These are phyloP conservation scores for Charadrius vociferus DNA, from an alignment of 2,113 vertebrate genomes.

Conservation along the genomic window DNA sequence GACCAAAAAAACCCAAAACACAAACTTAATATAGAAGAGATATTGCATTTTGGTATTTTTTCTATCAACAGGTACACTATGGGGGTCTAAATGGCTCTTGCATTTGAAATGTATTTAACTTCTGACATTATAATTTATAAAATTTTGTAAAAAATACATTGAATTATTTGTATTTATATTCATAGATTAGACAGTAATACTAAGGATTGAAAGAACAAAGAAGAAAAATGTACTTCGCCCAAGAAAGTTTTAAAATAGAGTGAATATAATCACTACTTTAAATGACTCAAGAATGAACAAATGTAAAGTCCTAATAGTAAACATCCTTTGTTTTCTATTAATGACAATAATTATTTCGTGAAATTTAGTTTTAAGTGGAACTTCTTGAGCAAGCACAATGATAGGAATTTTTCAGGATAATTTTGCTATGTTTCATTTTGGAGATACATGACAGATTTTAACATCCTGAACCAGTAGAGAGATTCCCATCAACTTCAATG, in stretches of 20 bases:
- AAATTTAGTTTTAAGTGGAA: background rate
- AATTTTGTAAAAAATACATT: background rate
- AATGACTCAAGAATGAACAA: background rate
- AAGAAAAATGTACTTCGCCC: background rate
- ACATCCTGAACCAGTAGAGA: background rate
- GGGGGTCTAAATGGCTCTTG: background rate
- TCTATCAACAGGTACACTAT: no score
- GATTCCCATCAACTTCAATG: background rate
- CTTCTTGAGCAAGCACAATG: background rate
- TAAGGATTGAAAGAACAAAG: background rate
- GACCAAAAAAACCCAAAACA: rapidly evolving
- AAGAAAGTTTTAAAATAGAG: background rate
- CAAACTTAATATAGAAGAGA: background rate
- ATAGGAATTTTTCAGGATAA: background rate
- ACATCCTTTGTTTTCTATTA: background rate
- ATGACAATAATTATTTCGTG: background rate
- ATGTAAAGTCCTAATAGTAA: background rate
- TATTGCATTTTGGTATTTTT: background rate
- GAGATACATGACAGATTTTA: background rate
- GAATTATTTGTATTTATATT: background rate
- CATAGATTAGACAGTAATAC: background rate
- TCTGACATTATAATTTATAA: background rate
- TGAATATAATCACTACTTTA: background rate
- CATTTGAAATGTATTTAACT: background rate
- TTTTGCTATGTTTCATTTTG: background rate